Conservation (phyloP, 2,113 vertebrate genomes). For the Trogon melanurus region DNA sequence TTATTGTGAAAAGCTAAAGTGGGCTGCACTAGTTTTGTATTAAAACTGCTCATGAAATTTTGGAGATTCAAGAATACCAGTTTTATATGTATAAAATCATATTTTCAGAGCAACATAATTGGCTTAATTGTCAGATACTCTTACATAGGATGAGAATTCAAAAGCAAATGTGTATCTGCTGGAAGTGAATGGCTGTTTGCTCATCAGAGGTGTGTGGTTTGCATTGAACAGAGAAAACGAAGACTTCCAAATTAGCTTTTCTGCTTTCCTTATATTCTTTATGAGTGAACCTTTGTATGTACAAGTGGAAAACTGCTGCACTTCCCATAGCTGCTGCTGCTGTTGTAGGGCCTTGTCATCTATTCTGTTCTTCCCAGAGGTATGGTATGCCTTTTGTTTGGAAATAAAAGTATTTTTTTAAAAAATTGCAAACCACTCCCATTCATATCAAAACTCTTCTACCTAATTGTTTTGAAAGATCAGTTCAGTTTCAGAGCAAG, state of each 20-base stretch:
- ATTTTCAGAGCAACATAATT: background rate
- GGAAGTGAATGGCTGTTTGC: background rate
- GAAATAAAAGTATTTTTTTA: background rate
- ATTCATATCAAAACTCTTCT: background rate
- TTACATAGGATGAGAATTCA: background rate
- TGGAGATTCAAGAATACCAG: background rate
- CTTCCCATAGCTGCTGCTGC: background rate
- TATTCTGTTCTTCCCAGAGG: background rate
- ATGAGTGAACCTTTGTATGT: background rate
- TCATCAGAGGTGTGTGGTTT: background rate
- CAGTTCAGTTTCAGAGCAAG: background rate
- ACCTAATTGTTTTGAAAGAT: background rate
- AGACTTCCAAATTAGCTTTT: background rate
- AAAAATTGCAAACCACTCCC: background rate
- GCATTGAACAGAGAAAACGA: background rate
- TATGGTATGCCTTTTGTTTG: background rate
- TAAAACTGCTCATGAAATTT: background rate
- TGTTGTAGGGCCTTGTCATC: background rate
- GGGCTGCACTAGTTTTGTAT: background rate
- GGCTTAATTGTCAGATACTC: background rate
- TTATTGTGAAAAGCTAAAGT: background rate
- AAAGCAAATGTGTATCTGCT: background rate
- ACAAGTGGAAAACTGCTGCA: background rate
- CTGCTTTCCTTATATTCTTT: background rate
- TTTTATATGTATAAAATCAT: background rate